Percentiles rank a stretch among this genome's conserved stretches.
phyloP scores from a whole-genome alignment of 1,140 invertebrate species.

The Neelides sp. region DNA sequence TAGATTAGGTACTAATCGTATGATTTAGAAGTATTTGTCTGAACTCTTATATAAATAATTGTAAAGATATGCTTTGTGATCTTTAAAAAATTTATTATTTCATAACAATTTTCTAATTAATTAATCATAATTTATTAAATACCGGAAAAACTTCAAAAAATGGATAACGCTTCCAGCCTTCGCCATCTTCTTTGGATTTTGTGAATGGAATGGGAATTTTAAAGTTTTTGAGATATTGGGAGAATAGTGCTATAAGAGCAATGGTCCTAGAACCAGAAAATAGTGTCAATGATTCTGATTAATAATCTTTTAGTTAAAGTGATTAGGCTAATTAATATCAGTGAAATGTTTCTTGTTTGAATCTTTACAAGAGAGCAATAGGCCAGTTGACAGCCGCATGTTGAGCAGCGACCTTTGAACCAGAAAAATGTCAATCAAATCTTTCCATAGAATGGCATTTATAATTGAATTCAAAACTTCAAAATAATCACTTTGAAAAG shows the following conservation, averaged over 20 bases:
- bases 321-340: neutral
- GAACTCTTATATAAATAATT: constrained; percentile 1
- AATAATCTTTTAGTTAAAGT: neutral
- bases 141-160: constrained; percentile 73
- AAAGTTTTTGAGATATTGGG: constrained; percentile 61
- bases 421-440: constrained; percentile 67
- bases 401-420: constrained; percentile 57
- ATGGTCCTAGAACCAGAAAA: constrained; percentile 65
- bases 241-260: constrained; percentile 62
- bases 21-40: neutral
- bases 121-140: constrained; percentile 33
- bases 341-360: constrained; percentile 2
- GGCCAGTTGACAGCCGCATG: constrained; percentile 68
- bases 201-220: constrained; percentile 46
- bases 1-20: neutral
- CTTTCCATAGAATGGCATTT: constrained; percentile 64
- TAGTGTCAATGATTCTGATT: constrained; percentile 37
- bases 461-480: constrained; percentile 43
- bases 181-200: constrained; percentile 44
- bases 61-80: too few species aligned
- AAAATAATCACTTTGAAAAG: constrained; percentile 50
- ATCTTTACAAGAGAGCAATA: constrained; percentile 54
- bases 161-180: constrained; percentile 52
- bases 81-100: too few species aligned
- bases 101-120: too few species aligned